Percentiles rank a stretch among this genome's conserved stretches.
These are phyloP conservation scores for Ichneumoninae sp. DNA, from an alignment of 2,888 invertebrate species.

Conservation along the genomic window DNA sequence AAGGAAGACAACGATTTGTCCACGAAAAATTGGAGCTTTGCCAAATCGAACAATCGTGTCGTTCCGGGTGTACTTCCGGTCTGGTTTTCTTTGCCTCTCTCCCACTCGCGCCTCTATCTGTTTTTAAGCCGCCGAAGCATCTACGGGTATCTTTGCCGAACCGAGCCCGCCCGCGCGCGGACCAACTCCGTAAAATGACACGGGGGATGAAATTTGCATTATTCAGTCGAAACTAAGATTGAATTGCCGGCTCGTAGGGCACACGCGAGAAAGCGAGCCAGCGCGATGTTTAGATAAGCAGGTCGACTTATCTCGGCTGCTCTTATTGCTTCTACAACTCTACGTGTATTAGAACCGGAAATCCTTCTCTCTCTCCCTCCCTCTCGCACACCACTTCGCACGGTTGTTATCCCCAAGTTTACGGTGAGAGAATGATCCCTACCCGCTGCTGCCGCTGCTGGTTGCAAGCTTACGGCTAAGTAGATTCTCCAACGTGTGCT, in stretches of 20 bases:
- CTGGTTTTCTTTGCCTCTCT: neutral
- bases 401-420: constrained; percentile 62
- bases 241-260: constrained; percentile 21
- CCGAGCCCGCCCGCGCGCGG: neutral
- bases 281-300: constrained; percentile 37
- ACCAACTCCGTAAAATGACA: neutral
- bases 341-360: constrained; percentile 7
- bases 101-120: neutral
- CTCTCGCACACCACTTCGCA: neutral
- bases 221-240: constrained; percentile 55
- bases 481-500: constrained; percentile 52
- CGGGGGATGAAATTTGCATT: constrained; percentile 40
- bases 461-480: constrained; percentile 53
- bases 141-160: neutral
- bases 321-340: constrained; percentile 36
- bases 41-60: constrained; percentile 67
- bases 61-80: constrained; percentile 42
- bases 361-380: constrained; percentile 8
- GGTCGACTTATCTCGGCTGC: constrained; percentile 15
- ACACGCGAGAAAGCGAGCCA: neutral
- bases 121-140: neutral
- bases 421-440: constrained; percentile 54
- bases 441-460: constrained; percentile 4
- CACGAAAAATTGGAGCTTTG: constrained; percentile 55
- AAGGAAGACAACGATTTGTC: constrained; percentile 52